These are phyloP conservation scores for Apodemus agrarius DNA, from an alignment of 2,797 vertebrate species.

Conservation along the genomic window DNA sequence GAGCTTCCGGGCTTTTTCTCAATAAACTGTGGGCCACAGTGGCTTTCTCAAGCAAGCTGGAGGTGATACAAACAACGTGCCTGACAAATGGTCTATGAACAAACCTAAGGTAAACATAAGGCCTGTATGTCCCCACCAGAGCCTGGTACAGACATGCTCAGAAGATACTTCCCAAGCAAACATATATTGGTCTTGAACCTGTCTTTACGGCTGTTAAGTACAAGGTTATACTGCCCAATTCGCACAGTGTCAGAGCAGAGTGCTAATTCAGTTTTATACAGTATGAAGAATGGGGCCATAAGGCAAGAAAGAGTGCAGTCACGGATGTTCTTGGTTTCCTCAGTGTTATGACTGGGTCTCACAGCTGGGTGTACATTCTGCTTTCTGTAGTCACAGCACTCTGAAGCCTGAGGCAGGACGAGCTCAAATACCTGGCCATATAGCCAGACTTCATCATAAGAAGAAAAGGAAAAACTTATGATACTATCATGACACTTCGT, in stretches of 20 bases:
- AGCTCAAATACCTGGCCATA: neutral
- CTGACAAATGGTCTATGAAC: neutral
- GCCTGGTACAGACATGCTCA: neutral
- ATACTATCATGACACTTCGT: neutral
- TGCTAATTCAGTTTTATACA: neutral
- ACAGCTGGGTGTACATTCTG: neutral
- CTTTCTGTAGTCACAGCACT: neutral
- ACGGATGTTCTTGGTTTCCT: neutral
- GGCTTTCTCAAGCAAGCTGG: neutral
- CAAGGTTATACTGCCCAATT: neutral
- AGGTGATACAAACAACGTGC: neutral
- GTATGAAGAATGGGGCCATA: neutral
- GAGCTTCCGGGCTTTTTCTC: neutral
- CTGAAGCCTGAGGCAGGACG: neutral
- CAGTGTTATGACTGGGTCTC: neutral
- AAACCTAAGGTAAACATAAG: neutral
- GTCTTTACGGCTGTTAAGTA: constrained; percentile 1
- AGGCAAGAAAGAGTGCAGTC: neutral
- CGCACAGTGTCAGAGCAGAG: constrained; percentile 18
- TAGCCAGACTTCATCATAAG: neutral
- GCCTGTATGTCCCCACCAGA: neutral
- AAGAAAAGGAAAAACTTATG: neutral
- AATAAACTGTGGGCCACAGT: neutral
- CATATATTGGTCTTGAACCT: neutral
- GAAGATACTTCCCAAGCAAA: constrained; percentile 38